These are phyloP conservation scores for Pseudorhiza aurosa DNA, from an alignment of 30 jellyfish, hydroid and myxozoan genomes.

Conservation along the genomic window DNA sequence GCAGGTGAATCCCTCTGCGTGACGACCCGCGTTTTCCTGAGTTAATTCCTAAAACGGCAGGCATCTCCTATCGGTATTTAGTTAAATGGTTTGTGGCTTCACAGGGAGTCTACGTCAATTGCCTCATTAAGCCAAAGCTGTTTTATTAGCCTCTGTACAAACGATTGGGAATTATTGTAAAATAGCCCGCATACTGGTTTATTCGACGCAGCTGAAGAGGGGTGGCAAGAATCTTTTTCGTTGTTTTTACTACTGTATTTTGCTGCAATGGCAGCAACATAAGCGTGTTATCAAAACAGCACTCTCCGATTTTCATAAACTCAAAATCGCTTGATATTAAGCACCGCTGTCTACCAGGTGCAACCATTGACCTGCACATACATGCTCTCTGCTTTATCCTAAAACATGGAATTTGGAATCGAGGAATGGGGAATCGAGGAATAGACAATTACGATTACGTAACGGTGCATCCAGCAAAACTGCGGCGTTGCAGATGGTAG, in stretches of 20 bases:
- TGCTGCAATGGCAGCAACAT: background rate
- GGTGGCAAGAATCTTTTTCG: background rate
- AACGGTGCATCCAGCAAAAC: too few relatives aligned
- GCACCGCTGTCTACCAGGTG: background rate
- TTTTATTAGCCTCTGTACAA: conserved; percentile 9
- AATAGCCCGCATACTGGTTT: conserved; percentile 6
- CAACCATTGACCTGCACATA: too few relatives aligned
- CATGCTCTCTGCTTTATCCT: too few relatives aligned
- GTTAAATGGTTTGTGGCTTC: conserved; percentile 43
- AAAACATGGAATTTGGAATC: too few relatives aligned
- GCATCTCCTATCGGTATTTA: conserved; percentile 35
- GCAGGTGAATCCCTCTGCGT: too few relatives aligned
- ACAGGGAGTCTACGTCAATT: conserved; percentile 1
- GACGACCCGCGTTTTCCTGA: conserved; percentile 35
- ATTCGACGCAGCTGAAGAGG: background rate
- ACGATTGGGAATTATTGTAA: conserved; percentile 12
- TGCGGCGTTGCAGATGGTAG: too few relatives aligned
- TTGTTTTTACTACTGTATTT: too few relatives aligned
- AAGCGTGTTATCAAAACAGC: background rate
- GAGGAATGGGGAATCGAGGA: too few relatives aligned
- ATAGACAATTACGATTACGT: too few relatives aligned
- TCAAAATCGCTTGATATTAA: background rate
- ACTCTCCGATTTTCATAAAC: background rate
- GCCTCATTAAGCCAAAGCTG: conserved; percentile 1
- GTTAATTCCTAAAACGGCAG: conserved; percentile 9